Percentiles rank a stretch among this genome's conserved stretches.
Evolutionary conservation across 2,113 vertebrate genomes (phyloP).

Genomic region (Epinephelus cyanopodus): DNA sequence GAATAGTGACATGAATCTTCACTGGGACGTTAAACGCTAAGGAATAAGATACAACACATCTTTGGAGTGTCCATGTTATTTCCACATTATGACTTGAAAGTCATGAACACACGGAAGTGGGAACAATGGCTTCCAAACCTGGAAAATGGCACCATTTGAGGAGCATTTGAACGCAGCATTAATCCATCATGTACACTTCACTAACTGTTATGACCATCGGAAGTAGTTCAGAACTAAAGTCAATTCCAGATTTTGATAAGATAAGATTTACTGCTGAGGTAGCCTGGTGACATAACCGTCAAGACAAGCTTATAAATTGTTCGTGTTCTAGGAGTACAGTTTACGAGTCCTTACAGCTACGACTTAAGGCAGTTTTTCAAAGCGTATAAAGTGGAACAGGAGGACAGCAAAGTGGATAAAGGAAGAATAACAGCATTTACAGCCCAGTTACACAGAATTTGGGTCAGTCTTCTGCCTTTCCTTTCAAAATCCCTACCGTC

Average conservation of each 20-base stretch:
- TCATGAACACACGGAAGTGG: no score
- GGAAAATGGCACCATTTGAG: no score
- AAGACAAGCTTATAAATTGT: not conserved
- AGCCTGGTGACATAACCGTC: not conserved
- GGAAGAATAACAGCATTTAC: constrained; percentile 10
- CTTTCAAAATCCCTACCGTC: constrained; percentile 21
- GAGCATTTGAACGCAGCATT: no score
- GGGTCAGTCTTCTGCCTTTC: constrained; percentile 39
- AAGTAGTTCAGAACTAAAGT: not conserved
- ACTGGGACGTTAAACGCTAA: no score
- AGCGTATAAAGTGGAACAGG: constrained; percentile 12
- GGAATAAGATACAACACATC: no score
- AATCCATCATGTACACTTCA: no score
- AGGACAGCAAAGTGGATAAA: constrained; percentile 16
- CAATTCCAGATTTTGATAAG: not conserved
- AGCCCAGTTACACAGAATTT: constrained; percentile 32
- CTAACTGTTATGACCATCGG: not conserved
- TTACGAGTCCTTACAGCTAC: not conserved
- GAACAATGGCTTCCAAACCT: no score
- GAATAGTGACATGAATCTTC: no score
- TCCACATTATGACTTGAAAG: no score
- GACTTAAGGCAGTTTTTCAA: not conserved
- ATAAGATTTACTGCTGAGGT: not conserved
- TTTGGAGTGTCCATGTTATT: no score
- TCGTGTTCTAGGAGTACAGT: not conserved